Conservation (phyloP, 2,113 vertebrate species). For the Spheniscus mendiculus region DNA sequence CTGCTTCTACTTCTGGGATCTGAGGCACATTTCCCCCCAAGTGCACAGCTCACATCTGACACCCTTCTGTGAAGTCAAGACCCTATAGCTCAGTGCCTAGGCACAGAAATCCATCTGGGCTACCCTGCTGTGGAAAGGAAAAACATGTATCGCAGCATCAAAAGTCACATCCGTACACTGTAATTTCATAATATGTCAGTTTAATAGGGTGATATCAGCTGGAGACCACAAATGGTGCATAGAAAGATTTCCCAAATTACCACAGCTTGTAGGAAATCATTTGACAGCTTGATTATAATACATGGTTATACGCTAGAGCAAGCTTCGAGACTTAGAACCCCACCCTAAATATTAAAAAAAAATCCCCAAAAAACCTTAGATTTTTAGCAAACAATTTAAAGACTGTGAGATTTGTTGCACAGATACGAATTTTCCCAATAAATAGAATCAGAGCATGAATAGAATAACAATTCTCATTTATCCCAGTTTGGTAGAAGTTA, state of each 20-base stretch:
- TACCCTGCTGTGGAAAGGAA: not conserved
- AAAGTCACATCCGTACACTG: not conserved
- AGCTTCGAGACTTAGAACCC: not conserved
- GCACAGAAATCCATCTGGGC: not conserved
- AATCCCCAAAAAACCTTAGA: accelerated
- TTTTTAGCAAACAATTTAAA: not conserved
- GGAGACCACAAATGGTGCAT: not conserved
- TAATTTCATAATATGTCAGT: not conserved
- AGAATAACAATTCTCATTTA: not conserved
- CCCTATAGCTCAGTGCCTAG: not conserved
- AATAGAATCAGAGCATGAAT: not conserved
- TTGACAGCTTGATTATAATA: not conserved
- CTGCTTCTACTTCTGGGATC: not conserved
- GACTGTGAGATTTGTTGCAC: not conserved
- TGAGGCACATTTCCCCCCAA: not conserved
- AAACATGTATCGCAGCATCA: not conserved
- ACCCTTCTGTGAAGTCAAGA: not conserved
- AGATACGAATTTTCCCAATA: not conserved
- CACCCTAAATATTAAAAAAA: not conserved
- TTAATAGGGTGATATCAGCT: not conserved
- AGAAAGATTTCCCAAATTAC: not conserved
- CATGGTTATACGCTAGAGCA: not conserved
- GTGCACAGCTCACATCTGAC: not conserved
- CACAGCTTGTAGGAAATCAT: not conserved
- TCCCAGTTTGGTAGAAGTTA: not conserved